These are phyloP conservation scores for Neofelis nebulosa DNA, from an alignment of 2,113 vertebrate genomes.

Conservation along the genomic window DNA sequence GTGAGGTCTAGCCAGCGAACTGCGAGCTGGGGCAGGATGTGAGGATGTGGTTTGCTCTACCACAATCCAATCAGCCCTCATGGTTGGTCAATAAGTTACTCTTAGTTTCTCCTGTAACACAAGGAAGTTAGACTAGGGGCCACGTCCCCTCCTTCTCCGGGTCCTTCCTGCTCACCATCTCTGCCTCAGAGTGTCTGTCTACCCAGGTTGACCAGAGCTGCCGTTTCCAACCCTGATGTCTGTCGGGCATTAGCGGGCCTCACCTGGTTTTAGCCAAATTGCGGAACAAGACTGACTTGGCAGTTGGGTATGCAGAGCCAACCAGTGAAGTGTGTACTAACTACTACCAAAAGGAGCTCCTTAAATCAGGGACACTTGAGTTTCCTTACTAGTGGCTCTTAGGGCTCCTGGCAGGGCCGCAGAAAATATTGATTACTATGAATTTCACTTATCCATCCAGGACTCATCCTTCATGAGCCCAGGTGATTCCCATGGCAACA, in stretches of 20 bases:
- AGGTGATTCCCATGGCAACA: not conserved
- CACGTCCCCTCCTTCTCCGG: not conserved
- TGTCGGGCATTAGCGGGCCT: not conserved
- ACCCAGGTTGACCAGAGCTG: not conserved
- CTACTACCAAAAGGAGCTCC: not conserved
- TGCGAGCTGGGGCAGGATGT: not conserved
- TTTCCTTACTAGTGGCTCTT: not conserved
- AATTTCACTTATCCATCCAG: not conserved
- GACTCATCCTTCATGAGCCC: not conserved
- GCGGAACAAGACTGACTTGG: not conserved
- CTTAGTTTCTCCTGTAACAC: not conserved
- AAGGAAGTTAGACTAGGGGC: not conserved
- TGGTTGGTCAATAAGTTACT: rapidly evolving
- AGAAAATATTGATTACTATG: not conserved
- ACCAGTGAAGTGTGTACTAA: not conserved
- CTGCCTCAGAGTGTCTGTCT: not conserved
- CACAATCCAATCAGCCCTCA: not conserved
- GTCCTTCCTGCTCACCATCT: not conserved
- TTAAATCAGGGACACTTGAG: not conserved
- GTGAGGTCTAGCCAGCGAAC: not conserved
- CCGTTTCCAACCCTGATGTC: not conserved
- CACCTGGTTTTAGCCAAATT: not conserved
- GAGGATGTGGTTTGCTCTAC: not conserved
- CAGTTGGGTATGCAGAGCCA: not conserved
- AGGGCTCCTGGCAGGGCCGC: not conserved